A percentile compares a stretch with the other conserved stretches of the same genome.
Conservation (phyloP, 2,113 vertebrate species). For the Tetrao urogallus region DNA sequence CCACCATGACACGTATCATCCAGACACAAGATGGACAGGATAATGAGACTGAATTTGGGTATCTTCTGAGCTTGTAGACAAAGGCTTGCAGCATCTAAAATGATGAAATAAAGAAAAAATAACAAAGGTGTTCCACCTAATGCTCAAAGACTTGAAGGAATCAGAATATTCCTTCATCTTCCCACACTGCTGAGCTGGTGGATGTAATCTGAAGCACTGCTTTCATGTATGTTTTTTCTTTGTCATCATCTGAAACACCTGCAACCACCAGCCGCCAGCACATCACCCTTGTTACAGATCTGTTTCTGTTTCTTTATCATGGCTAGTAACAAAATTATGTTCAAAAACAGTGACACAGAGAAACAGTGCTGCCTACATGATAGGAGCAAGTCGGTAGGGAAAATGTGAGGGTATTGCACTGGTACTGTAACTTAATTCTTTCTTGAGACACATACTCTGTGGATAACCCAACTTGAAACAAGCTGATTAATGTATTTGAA, state of each 20-base stretch:
- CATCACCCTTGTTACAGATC: neutral
- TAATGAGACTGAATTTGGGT: neutral
- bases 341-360: neutral
- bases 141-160: neutral
- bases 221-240: neutral
- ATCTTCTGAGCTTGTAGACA: neutral
- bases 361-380: neutral
- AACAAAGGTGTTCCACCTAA: neutral
- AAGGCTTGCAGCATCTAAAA: neutral
- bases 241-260: neutral
- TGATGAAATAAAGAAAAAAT: neutral
- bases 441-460: neutral
- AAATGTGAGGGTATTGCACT: rapidly evolving
- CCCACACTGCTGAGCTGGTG: neutral
- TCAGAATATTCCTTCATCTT: neutral
- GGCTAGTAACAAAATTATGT: neutral
- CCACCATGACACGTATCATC: neutral
- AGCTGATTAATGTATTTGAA: neutral
- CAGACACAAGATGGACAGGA: neutral
- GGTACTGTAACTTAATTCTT: neutral
- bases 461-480: neutral
- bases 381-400: rapidly evolving
- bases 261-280: neutral
- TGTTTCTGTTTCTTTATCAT: neutral
- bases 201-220: neutral